These are phyloP conservation scores for Oreotrochilus melanogaster DNA, from an alignment of 2,113 vertebrate species.

Conservation along the genomic window DNA sequence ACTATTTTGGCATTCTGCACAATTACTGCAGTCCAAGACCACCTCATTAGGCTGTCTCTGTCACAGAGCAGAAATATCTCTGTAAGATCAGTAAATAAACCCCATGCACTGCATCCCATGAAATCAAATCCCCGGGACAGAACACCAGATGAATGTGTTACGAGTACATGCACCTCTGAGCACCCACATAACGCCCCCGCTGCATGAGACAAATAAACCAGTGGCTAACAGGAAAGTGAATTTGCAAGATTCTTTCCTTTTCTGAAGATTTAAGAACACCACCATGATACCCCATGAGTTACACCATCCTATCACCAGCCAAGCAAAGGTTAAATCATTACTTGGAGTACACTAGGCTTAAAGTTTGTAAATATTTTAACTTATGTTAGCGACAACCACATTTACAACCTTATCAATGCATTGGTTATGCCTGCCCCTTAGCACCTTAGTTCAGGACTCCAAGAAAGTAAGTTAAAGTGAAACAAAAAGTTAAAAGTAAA, in stretches of 20 bases:
- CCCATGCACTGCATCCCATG: not conserved
- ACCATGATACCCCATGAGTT: not conserved
- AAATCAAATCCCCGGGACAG: not conserved
- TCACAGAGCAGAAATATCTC: not conserved
- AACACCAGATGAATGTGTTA: not conserved
- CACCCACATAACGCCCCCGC: rapidly evolving
- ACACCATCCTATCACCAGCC: not conserved
- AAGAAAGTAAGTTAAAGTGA: not conserved
- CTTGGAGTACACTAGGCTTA: not conserved
- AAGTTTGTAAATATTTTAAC: not conserved
- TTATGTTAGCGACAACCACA: not conserved
- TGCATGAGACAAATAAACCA: not conserved
- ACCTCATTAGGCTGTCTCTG: not conserved
- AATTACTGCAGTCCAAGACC: not conserved
- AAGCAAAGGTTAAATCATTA: not conserved
- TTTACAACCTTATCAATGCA: not conserved
- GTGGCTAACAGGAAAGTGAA: not conserved
- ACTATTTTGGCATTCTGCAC: not conserved
- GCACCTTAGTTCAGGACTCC: not conserved
- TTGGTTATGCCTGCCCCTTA: not conserved
- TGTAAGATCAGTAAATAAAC: not conserved
- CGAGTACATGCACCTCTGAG: not conserved
- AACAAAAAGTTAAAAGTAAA: constrained; percentile 49
- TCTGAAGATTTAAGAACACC: not conserved
- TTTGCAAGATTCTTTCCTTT: not conserved